Evolutionary conservation across 2,888 invertebrate genomes (phyloP), one percentile per base, ranked within the genome.

Genomic region (Drosophila paranaensis): DNA sequence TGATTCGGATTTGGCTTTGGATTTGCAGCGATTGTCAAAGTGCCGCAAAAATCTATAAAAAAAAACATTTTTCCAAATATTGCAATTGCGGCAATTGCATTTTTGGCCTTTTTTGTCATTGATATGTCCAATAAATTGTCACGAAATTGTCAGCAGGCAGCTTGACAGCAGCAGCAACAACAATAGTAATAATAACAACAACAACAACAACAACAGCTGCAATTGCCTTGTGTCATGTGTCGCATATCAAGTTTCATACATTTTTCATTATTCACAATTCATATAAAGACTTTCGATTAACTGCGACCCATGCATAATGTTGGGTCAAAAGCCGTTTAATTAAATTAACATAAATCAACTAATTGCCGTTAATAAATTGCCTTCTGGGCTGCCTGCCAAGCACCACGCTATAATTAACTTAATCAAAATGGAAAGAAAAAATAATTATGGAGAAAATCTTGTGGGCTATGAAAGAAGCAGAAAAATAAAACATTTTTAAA

Each of bases 121-220:
- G 85, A 89, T 85, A 66, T 80, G 86, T 77, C 73, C 79, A 84
- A 87, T 87, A 86, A 89, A 86, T 86, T 86, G 89, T 87, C 85
- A 89, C 88, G 88, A 77, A 80, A 79, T 72, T 81, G 81, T 72
- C 79, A 68, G 63, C 70, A 60, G 60, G 20, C 27, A 25, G 39
- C 25, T 46, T 53, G 27, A 60, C 62, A 64, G 60, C 58, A 45
- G 4, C 55, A 55, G 3, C 40, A 30, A n/a, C 30, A 37, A 50
- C 68, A 45, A 45, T 16, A 42, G n/a, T n/a, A n/a, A n/a, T n/a
- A n/a, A n/a, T n/a, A n/a, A 6, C 55, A 55, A 5, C 40, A 30
- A n/a, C 30, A 37, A 50, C 68, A 45, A 45, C 45, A 60, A 42
- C 70, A 56, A 53, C 68, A 43, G 39, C 46, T 54, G 33, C 70